Evolutionary conservation across 2,113 vertebrate species (phyloP).

Genomic region (Anseranas semipalmata): DNA sequence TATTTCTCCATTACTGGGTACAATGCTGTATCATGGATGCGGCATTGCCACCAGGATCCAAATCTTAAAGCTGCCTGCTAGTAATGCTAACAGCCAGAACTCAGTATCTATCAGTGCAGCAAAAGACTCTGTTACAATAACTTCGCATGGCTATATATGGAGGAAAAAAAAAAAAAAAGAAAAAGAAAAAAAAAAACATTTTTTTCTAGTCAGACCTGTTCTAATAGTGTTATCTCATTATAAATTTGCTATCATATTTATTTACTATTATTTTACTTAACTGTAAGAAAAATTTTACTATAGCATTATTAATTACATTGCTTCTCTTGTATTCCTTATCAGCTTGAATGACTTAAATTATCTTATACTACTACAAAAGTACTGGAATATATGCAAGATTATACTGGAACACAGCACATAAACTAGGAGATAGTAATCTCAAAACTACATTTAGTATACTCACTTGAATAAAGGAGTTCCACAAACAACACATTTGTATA

Average conservation of each 20-base stretch:
- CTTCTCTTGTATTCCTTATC: background rate
- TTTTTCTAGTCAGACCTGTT: background rate
- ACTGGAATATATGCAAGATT: background rate
- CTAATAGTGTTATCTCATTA: background rate
- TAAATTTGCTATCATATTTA: background rate
- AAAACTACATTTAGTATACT: constrained; percentile 62
- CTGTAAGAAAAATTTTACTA: background rate
- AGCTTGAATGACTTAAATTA: background rate
- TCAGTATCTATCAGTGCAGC: background rate
- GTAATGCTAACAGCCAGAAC: background rate
- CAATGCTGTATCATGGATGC: background rate
- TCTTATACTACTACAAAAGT: background rate
- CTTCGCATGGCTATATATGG: background rate
- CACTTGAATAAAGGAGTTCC: constrained; percentile 89
- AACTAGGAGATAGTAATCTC: background rate
- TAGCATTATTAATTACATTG: background rate
- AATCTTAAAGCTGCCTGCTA: background rate
- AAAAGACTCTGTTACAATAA: background rate
- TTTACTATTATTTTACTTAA: background rate
- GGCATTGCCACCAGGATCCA: fast-evolving
- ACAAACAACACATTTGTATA: constrained; percentile 93
- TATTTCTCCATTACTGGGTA: background rate
- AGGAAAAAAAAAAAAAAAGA: background rate
- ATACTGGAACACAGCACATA: background rate
- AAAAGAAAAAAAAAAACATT: background rate